phyloP scores from a whole-genome alignment of 2,113 vertebrate species.

The Trogon surrucura region DNA sequence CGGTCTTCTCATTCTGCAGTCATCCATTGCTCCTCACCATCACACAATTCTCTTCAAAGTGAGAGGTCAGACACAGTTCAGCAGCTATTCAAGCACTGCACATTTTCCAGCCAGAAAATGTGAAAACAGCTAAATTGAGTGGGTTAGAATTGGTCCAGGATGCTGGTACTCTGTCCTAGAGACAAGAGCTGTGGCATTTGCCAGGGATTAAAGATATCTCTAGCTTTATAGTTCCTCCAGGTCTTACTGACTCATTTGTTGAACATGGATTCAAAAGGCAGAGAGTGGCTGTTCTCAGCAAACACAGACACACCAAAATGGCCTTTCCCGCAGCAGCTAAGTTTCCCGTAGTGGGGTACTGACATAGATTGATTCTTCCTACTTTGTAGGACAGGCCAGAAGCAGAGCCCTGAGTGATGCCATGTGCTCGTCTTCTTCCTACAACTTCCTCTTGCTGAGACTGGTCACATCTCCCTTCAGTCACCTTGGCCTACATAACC shows the following conservation, averaged over 20 bases:
- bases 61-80: background rate
- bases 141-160: background rate
- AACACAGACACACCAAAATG: background rate
- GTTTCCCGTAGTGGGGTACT: background rate
- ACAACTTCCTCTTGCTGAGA: background rate
- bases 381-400: background rate
- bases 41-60: background rate
- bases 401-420: background rate
- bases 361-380: background rate
- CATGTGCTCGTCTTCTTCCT: background rate
- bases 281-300: background rate
- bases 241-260: background rate
- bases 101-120: background rate
- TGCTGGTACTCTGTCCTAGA: background rate
- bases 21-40: background rate
- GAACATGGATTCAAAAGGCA: background rate
- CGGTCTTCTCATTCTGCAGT: background rate
- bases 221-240: background rate
- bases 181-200: conserved; percentile 3
- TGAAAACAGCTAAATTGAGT: background rate
- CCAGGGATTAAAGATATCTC: background rate
- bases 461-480: background rate
- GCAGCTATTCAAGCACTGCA: background rate
- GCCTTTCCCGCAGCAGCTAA: background rate
- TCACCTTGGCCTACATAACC: background rate